phyloP scores from a whole-genome alignment of 2,888 invertebrate genomes.

The Boloria euphrosyne region DNA sequence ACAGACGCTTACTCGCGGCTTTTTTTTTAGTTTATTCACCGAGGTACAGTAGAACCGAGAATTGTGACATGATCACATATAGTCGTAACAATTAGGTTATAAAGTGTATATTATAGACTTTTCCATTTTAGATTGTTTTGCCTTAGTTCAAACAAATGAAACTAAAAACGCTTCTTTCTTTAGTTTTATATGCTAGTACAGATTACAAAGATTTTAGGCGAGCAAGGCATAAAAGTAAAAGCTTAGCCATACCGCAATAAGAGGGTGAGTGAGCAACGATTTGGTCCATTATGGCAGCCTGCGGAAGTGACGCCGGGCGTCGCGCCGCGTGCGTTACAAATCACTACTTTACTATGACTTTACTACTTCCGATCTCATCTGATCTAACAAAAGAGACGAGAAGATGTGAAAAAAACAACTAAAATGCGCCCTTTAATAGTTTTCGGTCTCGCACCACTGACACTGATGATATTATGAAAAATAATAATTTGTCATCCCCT shows the following conservation, averaged over 20 bases:
- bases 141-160: no score
- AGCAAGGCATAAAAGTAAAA: slow-evolving; percentile 77
- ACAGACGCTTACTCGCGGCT: no score
- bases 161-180: no score
- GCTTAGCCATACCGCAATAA: slow-evolving; percentile 56
- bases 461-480: slow-evolving; percentile 73
- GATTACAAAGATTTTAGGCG: slow-evolving; percentile 72
- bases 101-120: no score
- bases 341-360: slow-evolving; percentile 83
- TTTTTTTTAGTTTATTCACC: no score
- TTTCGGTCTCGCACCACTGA: slow-evolving; percentile 69
- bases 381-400: slow-evolving; percentile 54
- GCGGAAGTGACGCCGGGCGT: slow-evolving; percentile 77
- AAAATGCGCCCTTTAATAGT: slow-evolving; percentile 65
- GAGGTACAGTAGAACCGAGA: no score
- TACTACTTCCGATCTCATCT: slow-evolving; percentile 80
- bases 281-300: slow-evolving; percentile 71
- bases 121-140: no score
- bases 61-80: no score
- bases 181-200: slow-evolving; percentile 59
- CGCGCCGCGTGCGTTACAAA: slow-evolving; percentile 82
- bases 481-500: slow-evolving; percentile 54
- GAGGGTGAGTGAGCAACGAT: slow-evolving; percentile 44
- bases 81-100: no score
- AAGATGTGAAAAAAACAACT: slow-evolving; percentile 63